Conservation (phyloP, 2,888 invertebrate species). For the Cotesia congregata region DNA sequence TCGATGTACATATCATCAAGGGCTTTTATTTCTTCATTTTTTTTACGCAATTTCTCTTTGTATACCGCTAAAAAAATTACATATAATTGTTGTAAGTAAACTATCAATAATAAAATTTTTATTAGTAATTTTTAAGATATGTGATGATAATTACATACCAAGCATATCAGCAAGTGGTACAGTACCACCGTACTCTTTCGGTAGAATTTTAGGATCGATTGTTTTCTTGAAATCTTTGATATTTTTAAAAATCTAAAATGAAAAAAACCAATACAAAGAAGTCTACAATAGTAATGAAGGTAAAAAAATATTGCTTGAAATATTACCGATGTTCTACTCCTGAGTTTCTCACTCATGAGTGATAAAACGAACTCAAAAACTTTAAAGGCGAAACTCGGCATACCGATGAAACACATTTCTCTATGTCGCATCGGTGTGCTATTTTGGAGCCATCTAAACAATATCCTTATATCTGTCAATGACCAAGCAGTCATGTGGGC, state of each 20-base stretch:
- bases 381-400: slow-evolving; percentile 85
- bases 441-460: slow-evolving; percentile 86
- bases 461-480: slow-evolving; percentile 81
- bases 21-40: slow-evolving; percentile 77
- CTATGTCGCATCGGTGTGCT: slow-evolving; percentile 94
- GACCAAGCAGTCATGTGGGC: slow-evolving; percentile 88
- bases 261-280: not conserved
- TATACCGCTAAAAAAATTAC: slow-evolving; percentile 66
- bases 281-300: no score
- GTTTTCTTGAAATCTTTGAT: slow-evolving; percentile 80
- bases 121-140: not conserved
- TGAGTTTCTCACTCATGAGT: slow-evolving; percentile 88
- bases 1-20: slow-evolving; percentile 84
- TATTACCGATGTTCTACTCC: slow-evolving; percentile 83
- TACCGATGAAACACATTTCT: slow-evolving; percentile 88
- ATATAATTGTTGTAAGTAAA: not conserved
- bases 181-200: slow-evolving; percentile 91
- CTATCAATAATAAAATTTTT: no score
- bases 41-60: slow-evolving; percentile 77
- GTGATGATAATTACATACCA: slow-evolving; percentile 69
- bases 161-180: slow-evolving; percentile 87
- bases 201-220: slow-evolving; percentile 82
- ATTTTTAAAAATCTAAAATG: slow-evolving; percentile 79
- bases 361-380: slow-evolving; percentile 87
- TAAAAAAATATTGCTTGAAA: slow-evolving; percentile 14